phyloP scores from a whole-genome alignment of 2,888 invertebrate species.

The Lamellibrachia satsuma region DNA sequence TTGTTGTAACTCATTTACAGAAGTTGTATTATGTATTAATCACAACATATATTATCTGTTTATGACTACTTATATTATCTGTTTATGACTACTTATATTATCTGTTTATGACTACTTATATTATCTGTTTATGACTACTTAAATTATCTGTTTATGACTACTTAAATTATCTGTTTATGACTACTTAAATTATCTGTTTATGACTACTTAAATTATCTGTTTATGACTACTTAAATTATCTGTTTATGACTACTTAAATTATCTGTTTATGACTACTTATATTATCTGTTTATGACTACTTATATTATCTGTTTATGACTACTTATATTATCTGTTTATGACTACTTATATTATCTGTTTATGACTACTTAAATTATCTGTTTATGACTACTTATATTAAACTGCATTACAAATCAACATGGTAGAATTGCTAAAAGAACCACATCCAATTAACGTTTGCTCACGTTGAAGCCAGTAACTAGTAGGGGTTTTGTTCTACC shows the following conservation, averaged over 20 bases:
- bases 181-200: neutral
- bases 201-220: neutral
- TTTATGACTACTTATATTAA: neutral
- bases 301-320: neutral
- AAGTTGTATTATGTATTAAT: neutral
- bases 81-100: neutral
- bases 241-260: neutral
- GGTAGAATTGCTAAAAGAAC: no score
- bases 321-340: neutral
- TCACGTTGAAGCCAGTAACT: no score
- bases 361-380: neutral
- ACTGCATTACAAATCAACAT: no score
- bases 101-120: neutral
- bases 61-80: neutral
- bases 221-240: neutral
- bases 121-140: neutral
- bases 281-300: neutral
- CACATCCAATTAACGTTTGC: no score
- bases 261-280: neutral
- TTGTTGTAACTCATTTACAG: neutral
- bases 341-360: neutral
- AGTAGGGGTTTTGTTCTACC: no score
- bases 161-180: neutral
- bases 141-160: neutral
- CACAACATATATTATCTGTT: neutral